Evolutionary conservation across 2,888 invertebrate genomes (phyloP).

Genomic region (Hoplodrina blanda): DNA sequence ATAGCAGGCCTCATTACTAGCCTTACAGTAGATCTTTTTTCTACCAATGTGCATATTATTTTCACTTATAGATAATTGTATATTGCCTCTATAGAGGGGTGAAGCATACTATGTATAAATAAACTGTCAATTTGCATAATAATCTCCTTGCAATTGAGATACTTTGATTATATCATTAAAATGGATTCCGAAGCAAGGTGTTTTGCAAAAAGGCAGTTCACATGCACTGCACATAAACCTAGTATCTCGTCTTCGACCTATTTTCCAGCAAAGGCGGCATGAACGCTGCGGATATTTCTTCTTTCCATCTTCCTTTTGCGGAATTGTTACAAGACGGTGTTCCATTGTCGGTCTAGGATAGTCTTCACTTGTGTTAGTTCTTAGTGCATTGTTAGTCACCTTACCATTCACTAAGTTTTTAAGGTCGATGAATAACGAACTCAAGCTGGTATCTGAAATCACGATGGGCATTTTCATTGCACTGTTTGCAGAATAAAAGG

Average conservation of each 20-base stretch:
- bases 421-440: slow-evolving; percentile 88
- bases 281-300: slow-evolving; percentile 89
- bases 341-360: slow-evolving; percentile 77
- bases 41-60: slow-evolving; percentile 52
- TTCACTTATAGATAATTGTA: slow-evolving; percentile 64
- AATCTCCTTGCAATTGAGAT: slow-evolving; percentile 85
- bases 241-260: slow-evolving; percentile 87
- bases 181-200: slow-evolving; percentile 88
- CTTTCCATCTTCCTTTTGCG: slow-evolving; percentile 90
- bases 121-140: slow-evolving; percentile 82
- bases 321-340: slow-evolving; percentile 87
- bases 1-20: slow-evolving; percentile 53
- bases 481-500: slow-evolving; percentile 63
- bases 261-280: slow-evolving; percentile 89
- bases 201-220: slow-evolving; percentile 88
- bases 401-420: slow-evolving; percentile 89
- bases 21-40: slow-evolving; percentile 36
- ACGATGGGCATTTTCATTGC: slow-evolving; percentile 90
- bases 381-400: slow-evolving; percentile 80
- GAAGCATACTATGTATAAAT: slow-evolving; percentile 59
- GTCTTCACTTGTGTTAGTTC: slow-evolving; percentile 79
- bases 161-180: slow-evolving; percentile 86
- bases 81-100: slow-evolving; percentile 68
- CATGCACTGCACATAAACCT: slow-evolving; percentile 88
- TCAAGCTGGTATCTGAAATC: slow-evolving; percentile 90